These are phyloP conservation scores for Dasyprocta punctata DNA, from an alignment of 2,113 vertebrate species.

Conservation along the genomic window DNA sequence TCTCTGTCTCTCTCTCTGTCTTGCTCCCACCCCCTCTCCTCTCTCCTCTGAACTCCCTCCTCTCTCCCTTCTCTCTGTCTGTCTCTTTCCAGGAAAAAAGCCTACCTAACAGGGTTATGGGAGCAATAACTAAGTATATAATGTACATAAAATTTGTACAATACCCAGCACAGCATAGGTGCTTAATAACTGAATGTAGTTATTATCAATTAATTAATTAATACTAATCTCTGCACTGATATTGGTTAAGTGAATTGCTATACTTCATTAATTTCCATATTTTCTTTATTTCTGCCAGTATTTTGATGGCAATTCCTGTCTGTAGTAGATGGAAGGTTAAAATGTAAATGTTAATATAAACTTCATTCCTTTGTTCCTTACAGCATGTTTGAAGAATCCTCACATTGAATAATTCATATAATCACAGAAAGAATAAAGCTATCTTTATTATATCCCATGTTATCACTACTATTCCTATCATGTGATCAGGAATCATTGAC, in stretches of 20 bases:
- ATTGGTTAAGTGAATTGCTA: constrained; percentile 14
- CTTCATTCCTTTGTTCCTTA: constrained; percentile 70
- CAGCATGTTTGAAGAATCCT: constrained; percentile 70
- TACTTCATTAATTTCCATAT: constrained; percentile 10
- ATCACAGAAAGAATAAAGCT: constrained; percentile 73
- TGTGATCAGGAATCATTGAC: constrained; percentile 32
- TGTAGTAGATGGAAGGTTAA: constrained; percentile 26
- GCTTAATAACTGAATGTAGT: background rate
- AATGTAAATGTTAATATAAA: constrained; percentile 60
- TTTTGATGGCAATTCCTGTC: constrained; percentile 66
- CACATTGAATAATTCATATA: constrained; percentile 70
- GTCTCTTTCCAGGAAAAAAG: background rate
- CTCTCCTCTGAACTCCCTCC: background rate
- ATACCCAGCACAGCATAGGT: background rate
- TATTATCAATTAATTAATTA: constrained; percentile 33
- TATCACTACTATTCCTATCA: constrained; percentile 70
- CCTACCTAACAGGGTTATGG: background rate
- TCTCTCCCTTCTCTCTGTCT: background rate
- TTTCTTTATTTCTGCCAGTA: constrained; percentile 64
- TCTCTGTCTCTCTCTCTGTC: background rate
- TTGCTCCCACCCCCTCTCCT: background rate
- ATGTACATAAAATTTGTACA: background rate
- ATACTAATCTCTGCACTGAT: background rate
- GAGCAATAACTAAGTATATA: background rate
- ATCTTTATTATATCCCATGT: constrained; percentile 56